Evolutionary conservation across 2,113 vertebrate genomes (phyloP), one percentile per base, ranked within the genome.

Genomic region (Ammodytes marinus): DNA sequence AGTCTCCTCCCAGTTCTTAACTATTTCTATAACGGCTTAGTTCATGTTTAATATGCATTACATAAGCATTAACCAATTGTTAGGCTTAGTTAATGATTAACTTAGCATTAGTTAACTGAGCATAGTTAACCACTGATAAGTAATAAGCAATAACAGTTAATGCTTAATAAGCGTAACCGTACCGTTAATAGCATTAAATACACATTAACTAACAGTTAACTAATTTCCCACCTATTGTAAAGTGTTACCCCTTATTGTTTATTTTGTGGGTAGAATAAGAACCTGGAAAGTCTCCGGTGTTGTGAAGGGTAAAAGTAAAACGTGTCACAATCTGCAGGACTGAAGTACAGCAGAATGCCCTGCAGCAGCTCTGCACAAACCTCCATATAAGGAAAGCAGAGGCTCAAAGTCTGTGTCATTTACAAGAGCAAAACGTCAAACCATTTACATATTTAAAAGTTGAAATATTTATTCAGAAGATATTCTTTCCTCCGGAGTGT

Each of bases 331-430:
- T 27, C 13, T 52, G 50, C 17, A 52, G 4, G 5, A 1, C 15
- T 52, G 5, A 52, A 53, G 50, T 6, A 53, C 50, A 53, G 15
- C 15, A 14, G 27, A 3, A 15, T 27, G 27, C 54, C 13, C 63
- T 35, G 54, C 53, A 17, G 68, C 66, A 53, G 49, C 11, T n/a
- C 60, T 37, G 49, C 50, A 55, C 2, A n/a, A 46, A 0, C 3
- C 12, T 59, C 53, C 74, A 68, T 68, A 50, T 50, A 49, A 67
- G 74, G 74, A 68, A 14, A 68, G 2, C 17, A 39, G 50, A 60
- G 37, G 71, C 60, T 2, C 13, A 6, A 15, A 1, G 37, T 13
- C 17, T 46, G 6, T 15, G 35, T 39, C 46, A n/a, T 1, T 40
- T 11, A 37, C 45, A 49, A 13, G 27, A 27, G 27, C 1, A 27